A percentile compares a stretch with the other conserved stretches of the same genome.
phyloP scores from a whole-genome alignment of 2,888 invertebrate species.

The Limnephilus lunatus region DNA sequence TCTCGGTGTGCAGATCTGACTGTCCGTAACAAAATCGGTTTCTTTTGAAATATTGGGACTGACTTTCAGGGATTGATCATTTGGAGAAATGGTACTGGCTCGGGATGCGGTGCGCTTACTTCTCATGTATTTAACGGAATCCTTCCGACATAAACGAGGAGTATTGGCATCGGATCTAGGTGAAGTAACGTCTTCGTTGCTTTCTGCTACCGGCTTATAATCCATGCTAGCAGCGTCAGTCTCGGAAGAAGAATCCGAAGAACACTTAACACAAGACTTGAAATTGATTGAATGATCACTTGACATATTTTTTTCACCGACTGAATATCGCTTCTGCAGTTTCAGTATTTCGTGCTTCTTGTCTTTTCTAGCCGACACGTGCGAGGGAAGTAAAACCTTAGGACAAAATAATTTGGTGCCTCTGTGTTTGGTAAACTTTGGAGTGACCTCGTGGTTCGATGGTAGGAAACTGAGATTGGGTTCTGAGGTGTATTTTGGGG shows the following conservation, averaged over 20 bases:
- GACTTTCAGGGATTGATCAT: conserved; percentile 15
- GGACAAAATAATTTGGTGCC: conserved; percentile 73
- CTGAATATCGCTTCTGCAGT: conserved; percentile 70
- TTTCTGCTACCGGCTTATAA: conserved; percentile 12
- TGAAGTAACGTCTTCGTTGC: conserved; percentile 1
- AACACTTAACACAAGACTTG: conserved; percentile 74
- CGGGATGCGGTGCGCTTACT: conserved; percentile 39
- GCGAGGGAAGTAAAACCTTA: conserved; percentile 71
- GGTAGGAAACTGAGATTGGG: conserved; percentile 74
- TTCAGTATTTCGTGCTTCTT: conserved; percentile 56
- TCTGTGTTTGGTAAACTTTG: conserved; percentile 73
- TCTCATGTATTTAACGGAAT: conserved; percentile 70
- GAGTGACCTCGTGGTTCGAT: conserved; percentile 69
- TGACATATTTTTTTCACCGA: conserved; percentile 40
- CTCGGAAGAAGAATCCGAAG: conserved; percentile 69
- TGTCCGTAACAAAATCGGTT: neutral
- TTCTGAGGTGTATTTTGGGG: conserved; percentile 76
- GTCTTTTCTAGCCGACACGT: conserved; percentile 73
- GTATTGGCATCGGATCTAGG: conserved; percentile 57
- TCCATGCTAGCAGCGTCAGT: conserved; percentile 34
- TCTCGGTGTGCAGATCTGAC: conserved; percentile 47
- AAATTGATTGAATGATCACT: conserved; percentile 57
- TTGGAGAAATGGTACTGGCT: conserved; percentile 42
- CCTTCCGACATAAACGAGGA: conserved; percentile 66
- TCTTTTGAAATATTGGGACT: neutral